phyloP scores from a whole-genome alignment of 2,888 invertebrate species.

The Microplitis deprimator region DNA sequence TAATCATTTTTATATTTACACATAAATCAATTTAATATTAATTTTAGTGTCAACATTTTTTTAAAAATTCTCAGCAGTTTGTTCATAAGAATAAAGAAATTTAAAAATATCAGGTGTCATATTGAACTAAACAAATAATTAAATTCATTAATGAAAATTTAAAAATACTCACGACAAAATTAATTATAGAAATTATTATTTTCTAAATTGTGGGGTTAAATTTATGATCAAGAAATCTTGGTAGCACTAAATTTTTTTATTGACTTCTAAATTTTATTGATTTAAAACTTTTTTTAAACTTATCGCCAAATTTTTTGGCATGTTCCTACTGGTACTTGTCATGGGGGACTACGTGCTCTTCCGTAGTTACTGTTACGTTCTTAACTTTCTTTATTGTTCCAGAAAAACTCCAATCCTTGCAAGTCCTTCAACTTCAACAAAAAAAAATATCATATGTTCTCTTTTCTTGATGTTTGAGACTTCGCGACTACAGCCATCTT shows the following conservation, averaged over 20 bases:
- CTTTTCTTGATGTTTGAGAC: not conserved
- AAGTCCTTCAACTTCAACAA: not conserved
- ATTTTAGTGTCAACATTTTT: no score
- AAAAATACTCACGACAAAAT: no score
- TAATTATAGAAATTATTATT: no score
- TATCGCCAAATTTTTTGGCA: not conserved
- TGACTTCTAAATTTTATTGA: not conserved
- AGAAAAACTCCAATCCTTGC: not conserved
- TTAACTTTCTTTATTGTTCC: not conserved
- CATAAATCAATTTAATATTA: no score
- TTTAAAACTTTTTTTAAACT: not conserved
- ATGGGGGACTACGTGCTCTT: not conserved
- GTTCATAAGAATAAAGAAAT: no score
- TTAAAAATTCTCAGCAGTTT: no score
- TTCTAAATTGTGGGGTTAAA: no score
- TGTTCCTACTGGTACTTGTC: not conserved
- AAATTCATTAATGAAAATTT: no score
- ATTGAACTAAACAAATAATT: no score
- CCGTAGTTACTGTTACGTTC: not conserved
- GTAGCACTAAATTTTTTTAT: not conserved
- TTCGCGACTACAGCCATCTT: not conserved
- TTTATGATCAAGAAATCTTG: not conserved
- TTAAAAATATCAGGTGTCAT: no score
- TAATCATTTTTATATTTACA: no score
- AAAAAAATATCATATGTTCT: not conserved